These are phyloP conservation scores for Strigops habroptila DNA, from an alignment of 2,113 vertebrate species.

Conservation along the genomic window DNA sequence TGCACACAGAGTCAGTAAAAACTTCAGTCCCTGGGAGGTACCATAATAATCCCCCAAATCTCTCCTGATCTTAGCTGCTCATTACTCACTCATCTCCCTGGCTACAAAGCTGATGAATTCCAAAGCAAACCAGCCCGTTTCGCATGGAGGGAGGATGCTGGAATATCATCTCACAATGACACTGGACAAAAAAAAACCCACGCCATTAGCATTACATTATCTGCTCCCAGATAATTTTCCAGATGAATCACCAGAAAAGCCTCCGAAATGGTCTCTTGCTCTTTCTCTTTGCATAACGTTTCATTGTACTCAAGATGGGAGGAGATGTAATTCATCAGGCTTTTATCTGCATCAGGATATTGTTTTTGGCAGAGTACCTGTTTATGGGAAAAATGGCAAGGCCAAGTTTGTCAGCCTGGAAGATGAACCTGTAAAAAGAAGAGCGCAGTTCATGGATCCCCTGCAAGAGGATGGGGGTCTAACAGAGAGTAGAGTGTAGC, in stretches of 20 bases:
- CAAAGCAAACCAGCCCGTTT: background rate
- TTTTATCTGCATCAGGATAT: background rate
- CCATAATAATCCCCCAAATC: background rate
- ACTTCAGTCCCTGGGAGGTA: background rate
- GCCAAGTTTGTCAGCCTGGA: background rate
- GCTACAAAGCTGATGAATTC: background rate
- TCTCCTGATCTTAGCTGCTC: background rate
- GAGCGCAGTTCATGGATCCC: background rate
- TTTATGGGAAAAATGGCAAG: background rate
- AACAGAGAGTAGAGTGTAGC: rapidly evolving
- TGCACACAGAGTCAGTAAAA: background rate
- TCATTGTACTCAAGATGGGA: background rate
- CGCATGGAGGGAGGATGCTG: background rate
- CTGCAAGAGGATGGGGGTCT: background rate
- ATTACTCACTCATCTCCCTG: background rate
- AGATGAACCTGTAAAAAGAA: background rate
- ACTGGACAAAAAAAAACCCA: background rate
- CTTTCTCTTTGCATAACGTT: background rate
- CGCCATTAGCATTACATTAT: conserved; percentile 45
- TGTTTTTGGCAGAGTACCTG: background rate
- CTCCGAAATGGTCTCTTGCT: conserved; percentile 28
- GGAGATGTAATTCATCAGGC: background rate
- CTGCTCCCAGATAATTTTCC: conserved; percentile 53
- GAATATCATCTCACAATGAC: background rate
- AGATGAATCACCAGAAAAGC: conserved; percentile 42